A percentile compares a stretch with the other conserved stretches of the same genome.
These are phyloP conservation scores for Phaenicophaeus curvirostris DNA, from an alignment of 2,797 vertebrate genomes.

Conservation along the genomic window DNA sequence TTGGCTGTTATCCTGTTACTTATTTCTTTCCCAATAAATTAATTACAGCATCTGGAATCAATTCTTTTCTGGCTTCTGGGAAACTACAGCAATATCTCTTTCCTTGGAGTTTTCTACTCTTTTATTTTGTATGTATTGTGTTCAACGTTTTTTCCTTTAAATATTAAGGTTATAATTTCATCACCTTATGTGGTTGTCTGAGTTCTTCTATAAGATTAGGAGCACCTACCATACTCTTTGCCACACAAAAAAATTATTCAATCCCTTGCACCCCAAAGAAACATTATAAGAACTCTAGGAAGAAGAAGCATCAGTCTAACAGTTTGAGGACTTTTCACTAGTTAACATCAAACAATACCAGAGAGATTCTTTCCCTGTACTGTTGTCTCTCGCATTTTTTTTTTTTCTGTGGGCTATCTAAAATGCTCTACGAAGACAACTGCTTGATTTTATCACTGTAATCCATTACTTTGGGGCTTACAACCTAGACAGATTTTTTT, in stretches of 20 bases:
- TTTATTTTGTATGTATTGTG: background rate
- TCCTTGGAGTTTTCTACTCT: background rate
- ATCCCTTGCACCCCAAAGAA: background rate
- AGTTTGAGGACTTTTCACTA: background rate
- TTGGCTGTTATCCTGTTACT: background rate
- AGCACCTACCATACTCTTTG: background rate
- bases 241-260: background rate
- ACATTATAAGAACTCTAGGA: background rate
- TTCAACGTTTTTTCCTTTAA: background rate
- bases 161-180: background rate
- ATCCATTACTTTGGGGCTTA: constrained; percentile 31
- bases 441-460: constrained; percentile 33
- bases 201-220: background rate
- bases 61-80: background rate
- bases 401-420: background rate
- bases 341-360: background rate
- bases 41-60: constrained; percentile 1
- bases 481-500: background rate
- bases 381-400: background rate
- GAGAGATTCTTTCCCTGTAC: background rate
- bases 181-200: background rate
- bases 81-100: background rate
- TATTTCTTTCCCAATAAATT: background rate
- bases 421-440: constrained; percentile 27
- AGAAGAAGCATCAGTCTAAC: background rate